These are phyloP conservation scores for Gavialis gangeticus DNA, from an alignment of 2,113 vertebrate species.

Conservation along the genomic window DNA sequence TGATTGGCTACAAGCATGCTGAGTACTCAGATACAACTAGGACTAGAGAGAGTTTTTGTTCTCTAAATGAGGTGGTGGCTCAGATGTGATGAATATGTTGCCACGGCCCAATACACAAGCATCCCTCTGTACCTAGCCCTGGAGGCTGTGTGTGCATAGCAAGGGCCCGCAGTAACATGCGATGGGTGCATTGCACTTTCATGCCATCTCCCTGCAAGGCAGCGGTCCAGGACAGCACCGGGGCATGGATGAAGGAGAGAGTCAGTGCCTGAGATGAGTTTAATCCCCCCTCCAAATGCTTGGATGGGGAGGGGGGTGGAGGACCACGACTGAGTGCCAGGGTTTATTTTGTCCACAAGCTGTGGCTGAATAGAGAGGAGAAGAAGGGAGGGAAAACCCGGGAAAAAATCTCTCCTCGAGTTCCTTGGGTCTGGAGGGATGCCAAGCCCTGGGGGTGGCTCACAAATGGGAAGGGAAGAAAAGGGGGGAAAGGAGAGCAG, in stretches of 20 bases:
- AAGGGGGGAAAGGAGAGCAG: conserved; percentile 28
- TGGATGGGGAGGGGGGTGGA: conserved; percentile 27
- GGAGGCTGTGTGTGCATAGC: conserved; percentile 45
- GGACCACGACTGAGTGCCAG: conserved; percentile 70
- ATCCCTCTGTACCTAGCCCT: neutral
- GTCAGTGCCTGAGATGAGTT: conserved; percentile 74
- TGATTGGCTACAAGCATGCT: conserved; percentile 37
- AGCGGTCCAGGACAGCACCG: conserved; percentile 71
- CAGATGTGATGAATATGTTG: conserved; percentile 32
- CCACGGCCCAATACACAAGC: conserved; percentile 23
- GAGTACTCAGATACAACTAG: neutral
- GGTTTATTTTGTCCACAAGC: conserved; percentile 73
- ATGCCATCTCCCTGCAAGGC: conserved; percentile 31
- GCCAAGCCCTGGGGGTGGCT: conserved; percentile 67
- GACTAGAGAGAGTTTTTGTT: neutral
- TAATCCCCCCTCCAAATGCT: conserved; percentile 74
- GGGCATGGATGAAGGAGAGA: conserved; percentile 53
- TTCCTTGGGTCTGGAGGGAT: conserved; percentile 56
- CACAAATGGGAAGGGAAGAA: conserved; percentile 32
- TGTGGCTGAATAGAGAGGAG: conserved; percentile 67
- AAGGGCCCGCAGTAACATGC: conserved; percentile 62
- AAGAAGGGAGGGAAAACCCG: conserved; percentile 18
- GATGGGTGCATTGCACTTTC: conserved; percentile 54
- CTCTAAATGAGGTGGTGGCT: neutral
- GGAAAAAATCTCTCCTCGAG: conserved; percentile 27